Percentiles rank a stretch among this genome's conserved stretches.
Evolutionary conservation across 2,888 invertebrate species (phyloP).

Genomic region (Oscheius sp.): DNA sequence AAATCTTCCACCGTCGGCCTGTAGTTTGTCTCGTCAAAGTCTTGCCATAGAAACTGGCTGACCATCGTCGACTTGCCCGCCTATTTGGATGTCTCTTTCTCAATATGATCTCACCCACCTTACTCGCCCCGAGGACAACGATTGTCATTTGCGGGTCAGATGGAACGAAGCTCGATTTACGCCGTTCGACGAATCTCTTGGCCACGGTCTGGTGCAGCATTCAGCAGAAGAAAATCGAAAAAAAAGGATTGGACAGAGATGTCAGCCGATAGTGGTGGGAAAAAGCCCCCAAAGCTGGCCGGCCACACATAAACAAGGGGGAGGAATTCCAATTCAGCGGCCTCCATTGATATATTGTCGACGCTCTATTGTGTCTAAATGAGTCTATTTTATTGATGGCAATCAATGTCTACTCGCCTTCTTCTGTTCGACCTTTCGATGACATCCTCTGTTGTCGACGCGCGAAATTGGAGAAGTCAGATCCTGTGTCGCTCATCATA

Average conservation of each 20-base stretch:
- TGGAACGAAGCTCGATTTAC: constrained; percentile 26
- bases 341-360: too few species aligned
- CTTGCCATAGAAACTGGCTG: constrained; percentile 70
- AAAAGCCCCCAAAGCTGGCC: neutral
- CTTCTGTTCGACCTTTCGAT: too few species aligned
- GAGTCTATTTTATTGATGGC: too few species aligned
- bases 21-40: constrained; percentile 66
- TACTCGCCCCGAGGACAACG: constrained; percentile 22
- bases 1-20: constrained; percentile 72
- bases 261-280: constrained; percentile 28
- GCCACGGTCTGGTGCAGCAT: constrained; percentile 31
- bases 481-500: too few species aligned
- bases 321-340: too few species aligned
- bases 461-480: too few species aligned
- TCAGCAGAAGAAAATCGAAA: neutral
- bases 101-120: neutral
- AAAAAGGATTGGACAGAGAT: constrained; percentile 13
- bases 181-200: constrained; percentile 20
- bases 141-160: constrained; percentile 24
- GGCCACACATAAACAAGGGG: neutral
- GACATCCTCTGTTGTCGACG: too few species aligned
- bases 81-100: constrained; percentile 41
- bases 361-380: too few species aligned
- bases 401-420: too few species aligned
- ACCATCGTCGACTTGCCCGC: constrained; percentile 72